Conservation (phyloP, 2,888 invertebrate genomes). For the Drosophila nigricruria region DNA sequence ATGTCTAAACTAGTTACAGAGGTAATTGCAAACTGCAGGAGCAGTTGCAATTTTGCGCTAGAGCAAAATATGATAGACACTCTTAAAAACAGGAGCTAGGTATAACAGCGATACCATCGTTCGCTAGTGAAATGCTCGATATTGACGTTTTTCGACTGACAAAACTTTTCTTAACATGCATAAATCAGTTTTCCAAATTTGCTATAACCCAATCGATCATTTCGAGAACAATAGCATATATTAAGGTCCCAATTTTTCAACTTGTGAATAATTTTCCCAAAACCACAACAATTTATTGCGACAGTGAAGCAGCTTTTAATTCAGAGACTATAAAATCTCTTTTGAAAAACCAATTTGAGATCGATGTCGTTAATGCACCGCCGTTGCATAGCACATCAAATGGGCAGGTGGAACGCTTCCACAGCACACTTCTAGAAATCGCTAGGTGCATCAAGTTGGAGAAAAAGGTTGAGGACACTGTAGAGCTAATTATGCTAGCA, state of each 20-base stretch:
- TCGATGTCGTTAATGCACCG: background rate
- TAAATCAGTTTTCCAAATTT: background rate
- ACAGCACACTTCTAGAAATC: background rate
- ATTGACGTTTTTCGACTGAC: background rate
- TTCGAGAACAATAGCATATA: background rate
- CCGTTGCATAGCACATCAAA: constrained; percentile 3
- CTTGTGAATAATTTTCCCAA: background rate
- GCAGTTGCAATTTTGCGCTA: too few species aligned
- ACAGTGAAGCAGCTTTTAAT: background rate
- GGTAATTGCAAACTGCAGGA: background rate
- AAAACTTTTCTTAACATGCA: background rate
- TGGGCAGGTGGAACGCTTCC: background rate
- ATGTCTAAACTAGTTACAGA: background rate
- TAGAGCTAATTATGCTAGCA: too few species aligned
- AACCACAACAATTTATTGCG: background rate
- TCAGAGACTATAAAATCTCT: background rate
- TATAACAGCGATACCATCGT: background rate
- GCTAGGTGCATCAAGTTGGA: background rate
- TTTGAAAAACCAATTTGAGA: background rate
- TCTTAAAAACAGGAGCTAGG: background rate
- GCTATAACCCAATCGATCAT: background rate
- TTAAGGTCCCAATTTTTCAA: background rate
- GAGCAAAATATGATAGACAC: background rate
- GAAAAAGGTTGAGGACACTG: background rate
- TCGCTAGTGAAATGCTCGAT: background rate